These are phyloP conservation scores for Lepidotrigona ventralis DNA, from an alignment of 1,140 invertebrate species.

Conservation along the genomic window DNA sequence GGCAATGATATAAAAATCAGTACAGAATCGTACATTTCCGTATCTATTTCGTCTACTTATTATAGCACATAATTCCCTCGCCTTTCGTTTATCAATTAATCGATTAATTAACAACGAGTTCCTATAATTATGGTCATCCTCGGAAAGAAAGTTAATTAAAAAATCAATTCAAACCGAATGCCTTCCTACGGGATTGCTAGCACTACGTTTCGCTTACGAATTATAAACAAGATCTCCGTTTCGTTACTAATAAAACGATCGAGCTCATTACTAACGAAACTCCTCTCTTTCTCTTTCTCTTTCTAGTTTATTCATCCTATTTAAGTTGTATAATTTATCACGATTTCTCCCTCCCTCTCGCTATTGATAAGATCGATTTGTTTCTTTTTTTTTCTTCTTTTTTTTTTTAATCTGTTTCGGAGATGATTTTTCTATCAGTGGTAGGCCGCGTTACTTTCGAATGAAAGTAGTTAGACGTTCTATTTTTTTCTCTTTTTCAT, in stretches of 20 bases:
- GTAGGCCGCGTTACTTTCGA: neutral
- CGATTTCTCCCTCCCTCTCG: neutral
- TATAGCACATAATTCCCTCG: neutral
- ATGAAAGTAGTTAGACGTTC: neutral
- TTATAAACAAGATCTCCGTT: conserved; percentile 1
- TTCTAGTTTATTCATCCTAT: neutral
- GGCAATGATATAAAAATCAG: neutral
- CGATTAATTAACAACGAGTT: neutral
- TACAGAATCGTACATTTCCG: neutral
- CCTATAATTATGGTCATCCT: neutral
- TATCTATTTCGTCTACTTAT: neutral
- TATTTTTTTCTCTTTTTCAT: neutral
- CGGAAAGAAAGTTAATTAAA: conserved; percentile 10
- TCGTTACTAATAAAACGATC: neutral
- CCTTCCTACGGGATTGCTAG: conserved; percentile 24
- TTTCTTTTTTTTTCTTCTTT: neutral
- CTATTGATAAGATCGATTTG: neutral
- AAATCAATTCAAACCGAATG: conserved; percentile 17
- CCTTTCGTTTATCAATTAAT: neutral
- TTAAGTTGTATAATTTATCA: neutral
- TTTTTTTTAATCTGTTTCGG: neutral
- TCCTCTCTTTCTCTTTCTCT: neutral
- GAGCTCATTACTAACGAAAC: neutral
- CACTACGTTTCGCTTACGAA: conserved; percentile 1
- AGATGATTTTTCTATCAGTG: conserved; percentile 2